phyloP scores from a whole-genome alignment of 2,113 vertebrate species.

The Lucifuga dentata region DNA sequence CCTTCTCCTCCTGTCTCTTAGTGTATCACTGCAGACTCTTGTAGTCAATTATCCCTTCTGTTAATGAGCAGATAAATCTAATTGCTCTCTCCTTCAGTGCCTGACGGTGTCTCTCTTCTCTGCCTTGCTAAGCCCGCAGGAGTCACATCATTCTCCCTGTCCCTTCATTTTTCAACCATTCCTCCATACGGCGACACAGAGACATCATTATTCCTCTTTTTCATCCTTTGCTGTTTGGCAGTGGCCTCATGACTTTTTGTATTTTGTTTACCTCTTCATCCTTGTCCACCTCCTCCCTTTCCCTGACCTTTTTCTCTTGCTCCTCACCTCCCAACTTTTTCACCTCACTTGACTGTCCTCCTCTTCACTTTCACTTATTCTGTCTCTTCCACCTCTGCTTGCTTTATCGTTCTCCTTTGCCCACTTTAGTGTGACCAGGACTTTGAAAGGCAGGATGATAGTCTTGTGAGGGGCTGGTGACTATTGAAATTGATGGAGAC shows the following conservation, averaged over 20 bases:
- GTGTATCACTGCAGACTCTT: conserved; percentile 77
- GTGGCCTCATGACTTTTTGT: not conserved
- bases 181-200: conserved; percentile 5
- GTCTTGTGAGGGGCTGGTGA: conserved; percentile 31
- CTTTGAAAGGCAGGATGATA: conserved; percentile 30
- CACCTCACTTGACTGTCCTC: conserved; percentile 31
- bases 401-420: conserved; percentile 20
- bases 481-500: conserved; percentile 46
- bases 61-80: conserved; percentile 86
- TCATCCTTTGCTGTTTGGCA: conserved; percentile 15
- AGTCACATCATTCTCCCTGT: conserved; percentile 48
- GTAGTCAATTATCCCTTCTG: conserved; percentile 82
- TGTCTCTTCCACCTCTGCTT: not conserved
- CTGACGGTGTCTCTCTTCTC: conserved; percentile 64
- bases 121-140: conserved; percentile 61
- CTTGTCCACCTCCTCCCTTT: conserved; percentile 15
- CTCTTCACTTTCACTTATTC: conserved; percentile 22
- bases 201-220: conserved; percentile 22
- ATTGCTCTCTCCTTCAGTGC: conserved; percentile 79
- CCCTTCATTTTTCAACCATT: conserved; percentile 53
- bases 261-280: conserved; percentile 2
- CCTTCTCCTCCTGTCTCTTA: conserved; percentile 60
- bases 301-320: conserved; percentile 38
- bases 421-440: conserved; percentile 11
- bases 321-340: conserved; percentile 17